Base-by-base conservation (phyloP, 2,113 vertebrate species). In the Fregata magnificens region DNA sequence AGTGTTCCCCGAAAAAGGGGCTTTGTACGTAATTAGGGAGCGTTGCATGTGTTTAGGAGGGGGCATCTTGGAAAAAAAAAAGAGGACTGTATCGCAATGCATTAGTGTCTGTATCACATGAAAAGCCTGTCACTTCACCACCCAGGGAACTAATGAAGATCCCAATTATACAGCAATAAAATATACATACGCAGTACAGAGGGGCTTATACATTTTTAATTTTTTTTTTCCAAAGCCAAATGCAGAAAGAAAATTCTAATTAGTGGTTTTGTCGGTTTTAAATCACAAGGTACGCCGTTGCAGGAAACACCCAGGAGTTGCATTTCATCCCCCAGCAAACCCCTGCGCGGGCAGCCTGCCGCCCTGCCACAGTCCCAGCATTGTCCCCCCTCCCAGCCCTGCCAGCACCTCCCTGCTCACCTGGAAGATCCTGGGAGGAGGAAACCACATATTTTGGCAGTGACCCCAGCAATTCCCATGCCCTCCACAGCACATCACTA, bases 151-250 rank as follows among this genome's bases (percentile, higher is more conserved):
- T 96, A 97, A 98, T 97, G 97, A 97, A 98, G 96, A 97, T 97
- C 97, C 98, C 97, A 98, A 98, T 98, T 98, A 98, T 89, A 92
- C 86, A 50, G 95, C 93, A 93, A 98, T 98, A 98, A 98, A 98
- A 98, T 98, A 98, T 98, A 98, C 97, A 98, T 98, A 95, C 0
- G 38, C 55, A 92, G 88, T 96, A 96, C 96, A 85, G 96, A 97
- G 96, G 80, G 92, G 82, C 92, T 98, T 98, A 98, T 98, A 87
- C 98, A 98, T 98, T 98, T 98, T 98, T 98, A 98, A 98, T 98
- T 95, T 86, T 50, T 95, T 95, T 95, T 96, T 97, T 94, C 91
- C 96, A 95, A 95, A 98, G 96, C 84, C 95, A 92, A 96, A 96
- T 28, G 74, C 95, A 93, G 88, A 66, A 93, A 97, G 96, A 95